Base-by-base conservation (phyloP, 2,113 vertebrate genomes). In the Ageneiosus marmoratus region DNA sequence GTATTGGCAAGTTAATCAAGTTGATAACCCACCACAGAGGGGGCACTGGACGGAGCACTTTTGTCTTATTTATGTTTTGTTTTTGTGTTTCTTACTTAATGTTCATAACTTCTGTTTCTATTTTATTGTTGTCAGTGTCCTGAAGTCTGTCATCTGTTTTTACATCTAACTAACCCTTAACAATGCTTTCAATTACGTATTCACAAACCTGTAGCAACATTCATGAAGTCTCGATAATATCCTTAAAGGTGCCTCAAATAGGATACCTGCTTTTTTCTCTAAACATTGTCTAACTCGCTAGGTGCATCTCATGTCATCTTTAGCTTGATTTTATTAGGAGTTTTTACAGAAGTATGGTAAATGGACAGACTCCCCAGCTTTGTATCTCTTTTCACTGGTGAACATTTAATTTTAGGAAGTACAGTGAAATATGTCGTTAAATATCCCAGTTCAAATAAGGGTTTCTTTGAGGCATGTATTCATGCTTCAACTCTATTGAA, bases 41-140 rank as follows among this genome's bases (percentile, higher is more conserved):
- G 94, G 94, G 92, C 93, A 94, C 92, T 95, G 94, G 94, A 93
- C 92, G 94, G 94, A 94, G 92, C 93, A 92, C 90, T 88, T 92
- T 86, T 85, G 73, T 88, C 75, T 84, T 73, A 82, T 87, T 86
- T 81, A 79, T 88, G 74, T 67, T 86, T 87, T 10, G 84, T 79
- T 67, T 55, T 78, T 55, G 73, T 55, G 50, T 76, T 76, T 76
- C 50, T 51, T 74, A 74, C 72, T 76, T 86, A 3, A 83, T 84
- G 80, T 73, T 89, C 89, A 82, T 87, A 87, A 85, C 89, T 88
- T 89, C 83, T 79, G 88, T 90, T 84, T 58, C 56, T 51, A 55
- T 67, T 69, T 75, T 85, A 60, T 81, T 72, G 75, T 87, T 87
- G 78, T 89, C 92, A 88, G 91, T 87, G 92, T 94, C 91, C 91